Evolutionary conservation across 2,888 invertebrate genomes (phyloP), one percentile per base, ranked within the genome.

Genomic region (Tupiocoris notatus): DNA sequence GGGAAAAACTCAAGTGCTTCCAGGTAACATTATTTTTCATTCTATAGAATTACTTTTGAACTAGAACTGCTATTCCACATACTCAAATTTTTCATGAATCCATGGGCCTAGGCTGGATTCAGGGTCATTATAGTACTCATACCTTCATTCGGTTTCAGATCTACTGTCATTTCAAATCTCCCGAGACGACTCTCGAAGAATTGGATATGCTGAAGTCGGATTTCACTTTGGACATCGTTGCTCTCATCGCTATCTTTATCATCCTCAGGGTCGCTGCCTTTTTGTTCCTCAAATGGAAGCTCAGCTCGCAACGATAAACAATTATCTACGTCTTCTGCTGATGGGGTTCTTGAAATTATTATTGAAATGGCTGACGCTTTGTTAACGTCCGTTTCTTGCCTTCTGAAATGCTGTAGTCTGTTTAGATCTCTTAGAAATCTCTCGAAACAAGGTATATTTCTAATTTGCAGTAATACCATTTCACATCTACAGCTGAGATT

Each of bases 121-220:
- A n/a, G n/a, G n/a, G n/a, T n/a, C n/a, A n/a, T n/a, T n/a, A n/a
- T n/a, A n/a, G n/a, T n/a, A n/a, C n/a, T n/a, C n/a, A n/a, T n/a
- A n/a, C n/a, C n/a, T n/a, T n/a, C n/a, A 65, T 66, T 78, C 21
- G 39, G 3, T 75, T 83, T 80, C 86, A 93, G 87, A 85, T 87
- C 0, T 94, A 94, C 85, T 95, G 95, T 83, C 94, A 95, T 85
- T 94, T 94, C 85, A 94, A 94, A 83, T 87, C 90, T 80, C 94
- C 95, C 0, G 82, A 84, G 21, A 92, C 92, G 0, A 94, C 96
- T 0, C 86, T 98, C 17, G 93, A 94, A 81, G 93, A 95, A 83
- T 84, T 95, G 80, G 94, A 94, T 84, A 94, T 94, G 93, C 83
- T 87, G n/a, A 85, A 93, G 79, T 91, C 93, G 0, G 90, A 91